Evolutionary conservation across 1,140 invertebrate genomes (phyloP).

Genomic region (Leptopilina boulardi): DNA sequence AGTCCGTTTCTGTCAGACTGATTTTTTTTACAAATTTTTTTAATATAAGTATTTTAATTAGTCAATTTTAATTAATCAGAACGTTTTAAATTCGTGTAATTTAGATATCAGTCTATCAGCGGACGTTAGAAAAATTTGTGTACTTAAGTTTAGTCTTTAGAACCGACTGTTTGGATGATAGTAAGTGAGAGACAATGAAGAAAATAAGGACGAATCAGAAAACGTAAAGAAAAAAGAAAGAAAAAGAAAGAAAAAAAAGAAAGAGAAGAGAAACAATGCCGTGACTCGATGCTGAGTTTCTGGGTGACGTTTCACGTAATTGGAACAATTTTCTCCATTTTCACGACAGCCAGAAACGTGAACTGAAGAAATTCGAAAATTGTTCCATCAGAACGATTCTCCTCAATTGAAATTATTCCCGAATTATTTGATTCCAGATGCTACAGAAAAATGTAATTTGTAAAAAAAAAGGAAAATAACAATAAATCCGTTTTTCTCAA

Average conservation of each 20-base stretch:
- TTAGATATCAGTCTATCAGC: not conserved
- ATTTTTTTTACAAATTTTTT: too few relatives aligned
- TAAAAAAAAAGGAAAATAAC: not conserved
- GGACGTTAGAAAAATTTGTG: not conserved
- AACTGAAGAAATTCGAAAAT: constrained; percentile 58
- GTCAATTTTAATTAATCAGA: too few relatives aligned
- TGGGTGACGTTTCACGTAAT: constrained; percentile 64
- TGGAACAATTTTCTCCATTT: constrained; percentile 63
- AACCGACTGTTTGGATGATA: not conserved
- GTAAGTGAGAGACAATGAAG: not conserved
- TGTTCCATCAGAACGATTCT: constrained; percentile 49
- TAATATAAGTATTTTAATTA: too few relatives aligned
- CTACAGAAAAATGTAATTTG: not conserved
- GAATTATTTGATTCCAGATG: constrained; percentile 10
- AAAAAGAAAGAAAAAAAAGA: constrained; percentile 55
- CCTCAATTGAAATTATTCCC: constrained; percentile 24
- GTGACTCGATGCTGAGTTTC: constrained; percentile 61
- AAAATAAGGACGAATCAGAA: not conserved
- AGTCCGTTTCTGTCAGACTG: too few relatives aligned
- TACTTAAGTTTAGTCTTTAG: not conserved
- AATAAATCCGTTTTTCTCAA: not conserved
- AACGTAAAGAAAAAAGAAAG: constrained; percentile 32
- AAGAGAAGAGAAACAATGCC: constrained; percentile 61
- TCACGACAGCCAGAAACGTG: constrained; percentile 55
- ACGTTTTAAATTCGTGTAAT: too few relatives aligned